These are phyloP conservation scores for Glossophaga mutica DNA, from an alignment of 2,797 vertebrate species.

Conservation along the genomic window DNA sequence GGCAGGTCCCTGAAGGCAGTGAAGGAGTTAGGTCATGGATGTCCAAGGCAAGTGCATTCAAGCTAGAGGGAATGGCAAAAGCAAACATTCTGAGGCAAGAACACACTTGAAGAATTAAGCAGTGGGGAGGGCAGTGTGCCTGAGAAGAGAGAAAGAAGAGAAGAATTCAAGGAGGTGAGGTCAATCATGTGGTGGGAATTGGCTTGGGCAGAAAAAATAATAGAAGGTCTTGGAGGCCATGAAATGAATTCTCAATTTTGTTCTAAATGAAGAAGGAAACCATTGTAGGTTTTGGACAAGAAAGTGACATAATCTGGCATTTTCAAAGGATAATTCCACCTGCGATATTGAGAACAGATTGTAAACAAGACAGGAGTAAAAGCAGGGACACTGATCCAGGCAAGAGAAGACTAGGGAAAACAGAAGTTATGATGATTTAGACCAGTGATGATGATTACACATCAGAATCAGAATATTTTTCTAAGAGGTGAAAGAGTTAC, in stretches of 20 bases:
- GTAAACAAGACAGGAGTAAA: slow-evolving; percentile 3
- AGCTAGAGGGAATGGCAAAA: not conserved
- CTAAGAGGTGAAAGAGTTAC: not conserved
- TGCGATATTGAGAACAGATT: slow-evolving; percentile 1
- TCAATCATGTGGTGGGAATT: not conserved
- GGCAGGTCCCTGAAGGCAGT: not conserved
- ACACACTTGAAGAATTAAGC: not conserved
- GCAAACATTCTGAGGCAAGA: not conserved
- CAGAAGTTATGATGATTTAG: not conserved
- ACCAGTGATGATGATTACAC: not conserved
- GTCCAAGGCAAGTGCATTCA: not conserved
- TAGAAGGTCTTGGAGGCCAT: not conserved
- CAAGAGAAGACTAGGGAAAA: not conserved
- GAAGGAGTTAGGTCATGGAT: not conserved
- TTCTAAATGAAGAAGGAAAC: slow-evolving; percentile 4
- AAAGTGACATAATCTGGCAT: not conserved
- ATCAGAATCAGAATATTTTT: slow-evolving; percentile 26
- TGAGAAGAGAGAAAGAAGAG: not conserved
- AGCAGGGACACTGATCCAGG: not conserved
- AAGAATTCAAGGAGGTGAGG: not conserved
- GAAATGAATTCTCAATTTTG: not conserved
- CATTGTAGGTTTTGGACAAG: not conserved
- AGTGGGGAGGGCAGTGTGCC: not conserved
- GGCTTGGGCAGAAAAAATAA: not conserved
- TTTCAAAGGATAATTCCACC: not conserved